phyloP scores from a whole-genome alignment of 2,888 invertebrate species.

The Gastrophysa polygoni region DNA sequence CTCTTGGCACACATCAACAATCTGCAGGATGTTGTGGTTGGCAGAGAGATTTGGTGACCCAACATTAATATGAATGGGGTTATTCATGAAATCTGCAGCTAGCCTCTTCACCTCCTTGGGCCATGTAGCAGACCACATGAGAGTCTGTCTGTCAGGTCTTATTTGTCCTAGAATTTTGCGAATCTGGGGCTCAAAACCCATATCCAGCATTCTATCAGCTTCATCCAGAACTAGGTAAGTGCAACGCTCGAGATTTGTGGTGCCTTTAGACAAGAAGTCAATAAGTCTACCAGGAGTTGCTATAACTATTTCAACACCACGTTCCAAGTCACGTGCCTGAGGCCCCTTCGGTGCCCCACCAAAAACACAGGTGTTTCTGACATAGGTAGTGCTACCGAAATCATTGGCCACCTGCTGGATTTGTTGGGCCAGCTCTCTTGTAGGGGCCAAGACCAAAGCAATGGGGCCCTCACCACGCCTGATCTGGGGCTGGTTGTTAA shows the following conservation, averaged over 20 bases:
- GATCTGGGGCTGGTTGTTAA: slow-evolving; percentile 79
- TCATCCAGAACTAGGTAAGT: slow-evolving; percentile 93
- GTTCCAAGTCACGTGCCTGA: slow-evolving; percentile 73
- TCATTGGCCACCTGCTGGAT: slow-evolving; percentile 80
- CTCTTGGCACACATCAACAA: slow-evolving; percentile 84
- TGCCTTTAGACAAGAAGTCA: slow-evolving; percentile 79
- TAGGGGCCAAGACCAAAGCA: slow-evolving; percentile 79
- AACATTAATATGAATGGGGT: slow-evolving; percentile 90
- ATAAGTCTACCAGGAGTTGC: slow-evolving; percentile 86
- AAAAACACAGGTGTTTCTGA: slow-evolving; percentile 85
- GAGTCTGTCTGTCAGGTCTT: slow-evolving; percentile 89
- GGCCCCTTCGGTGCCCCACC: slow-evolving; percentile 92
- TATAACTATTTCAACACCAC: slow-evolving; percentile 82
- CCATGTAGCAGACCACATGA: slow-evolving; percentile 99
- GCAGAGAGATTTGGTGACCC: slow-evolving; percentile 86
- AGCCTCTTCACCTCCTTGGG: slow-evolving; percentile 92
- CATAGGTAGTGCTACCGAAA: slow-evolving; percentile 80
- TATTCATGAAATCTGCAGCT: slow-evolving; percentile 89
- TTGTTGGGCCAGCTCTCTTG: slow-evolving; percentile 78
- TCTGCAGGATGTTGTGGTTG: slow-evolving; percentile 90
- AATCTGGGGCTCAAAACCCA: slow-evolving; percentile 97
- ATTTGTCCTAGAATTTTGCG: slow-evolving; percentile 92
- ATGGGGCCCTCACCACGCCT: slow-evolving; percentile 84
- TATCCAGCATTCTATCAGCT: slow-evolving; percentile 96
- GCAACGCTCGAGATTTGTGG: slow-evolving; percentile 73